Base-by-base conservation (phyloP, 2,888 invertebrate species). In the Scaptomyza caliginosa region DNA sequence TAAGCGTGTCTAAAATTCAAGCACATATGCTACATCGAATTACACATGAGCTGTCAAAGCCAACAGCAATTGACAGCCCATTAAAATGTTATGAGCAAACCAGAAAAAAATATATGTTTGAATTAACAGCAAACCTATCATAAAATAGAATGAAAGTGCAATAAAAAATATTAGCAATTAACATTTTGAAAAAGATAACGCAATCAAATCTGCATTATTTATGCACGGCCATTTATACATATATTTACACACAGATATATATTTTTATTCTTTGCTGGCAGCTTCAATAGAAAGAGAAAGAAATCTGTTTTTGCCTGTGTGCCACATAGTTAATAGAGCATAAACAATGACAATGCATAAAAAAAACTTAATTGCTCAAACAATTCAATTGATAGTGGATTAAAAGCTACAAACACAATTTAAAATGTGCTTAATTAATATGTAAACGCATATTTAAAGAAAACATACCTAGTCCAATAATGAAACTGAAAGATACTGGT, bases 311-410 rank as follows among this genome's bases (percentile, higher is more conserved):
- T 32, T 67, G 38, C 64, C 19, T 16, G 24, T 55, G 66, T 51
- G 64, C 50, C 81, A 80, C 81, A 80, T 83, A 83, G 86, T 80
- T 80, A 86, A 86, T 83, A 80, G 86, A 76, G 67, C 86, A 77
- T 76, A 76, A 66, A 72, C 62, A 79, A 74, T 66, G 83, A 62
- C 46, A 70, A 11, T 13, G 26, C 34, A 50, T 16, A 42, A 30
- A 45, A 8, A 21, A 16, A 26, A 46, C 16, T 39, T 42, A 13
- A 34, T 8, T 39, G 39, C 39, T 64, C 55, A 26, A 46, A 56
- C 42, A 55, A 52, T 52, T 75, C 64, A 75, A 70, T 72, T 75
- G 36, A 52, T 28, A 24, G 36, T 63, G 71, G 70, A 70, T 71
- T 75, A 75, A 75, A 57, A 63, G 38, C 54, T 42, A 57, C 57